Conservation (phyloP, 1,140 invertebrate genomes). For the Galendromus occidentalis region DNA sequence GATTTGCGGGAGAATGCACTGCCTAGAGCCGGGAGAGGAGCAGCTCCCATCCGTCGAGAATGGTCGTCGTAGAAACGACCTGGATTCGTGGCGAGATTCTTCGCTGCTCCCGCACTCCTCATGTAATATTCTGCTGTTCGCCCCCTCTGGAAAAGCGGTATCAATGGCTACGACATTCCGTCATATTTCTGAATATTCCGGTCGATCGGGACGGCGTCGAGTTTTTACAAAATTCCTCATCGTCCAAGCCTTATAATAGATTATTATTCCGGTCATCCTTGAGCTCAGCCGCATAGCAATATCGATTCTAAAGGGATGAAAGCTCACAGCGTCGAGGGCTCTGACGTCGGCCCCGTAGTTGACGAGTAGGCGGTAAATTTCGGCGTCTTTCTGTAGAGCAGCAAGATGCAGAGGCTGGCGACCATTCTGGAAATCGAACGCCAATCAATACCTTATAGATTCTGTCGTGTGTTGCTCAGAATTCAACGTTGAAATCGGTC, state of each 20-base stretch:
- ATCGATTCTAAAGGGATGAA: too few species aligned
- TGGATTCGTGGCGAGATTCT: constrained; percentile 10
- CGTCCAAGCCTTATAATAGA: too few species aligned
- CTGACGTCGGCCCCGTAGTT: constrained; percentile 20
- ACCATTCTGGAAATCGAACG: constrained; percentile 18
- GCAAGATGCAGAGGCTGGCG: constrained; percentile 23
- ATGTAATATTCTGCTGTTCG: constrained; percentile 23
- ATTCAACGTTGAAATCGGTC: too few species aligned
- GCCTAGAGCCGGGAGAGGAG: background rate
- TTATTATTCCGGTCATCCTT: too few species aligned
- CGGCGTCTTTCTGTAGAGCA: constrained; percentile 21
- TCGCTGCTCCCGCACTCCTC: constrained; percentile 11
- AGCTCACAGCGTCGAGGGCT: constrained; percentile 20
- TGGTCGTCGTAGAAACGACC: background rate
- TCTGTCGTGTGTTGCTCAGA: too few species aligned
- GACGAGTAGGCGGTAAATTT: constrained; percentile 21
- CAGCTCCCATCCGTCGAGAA: background rate
- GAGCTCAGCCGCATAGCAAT: too few species aligned
- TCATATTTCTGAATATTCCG: too few species aligned
- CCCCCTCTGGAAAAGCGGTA: constrained; percentile 18
- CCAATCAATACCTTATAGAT: background rate
- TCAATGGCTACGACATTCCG: too few species aligned
- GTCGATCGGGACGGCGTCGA: too few species aligned
- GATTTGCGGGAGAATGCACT: constrained; percentile 4
- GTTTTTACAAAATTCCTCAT: too few species aligned